Base-by-base conservation (phyloP, 2,113 vertebrate species). In the Alethe castanea region DNA sequence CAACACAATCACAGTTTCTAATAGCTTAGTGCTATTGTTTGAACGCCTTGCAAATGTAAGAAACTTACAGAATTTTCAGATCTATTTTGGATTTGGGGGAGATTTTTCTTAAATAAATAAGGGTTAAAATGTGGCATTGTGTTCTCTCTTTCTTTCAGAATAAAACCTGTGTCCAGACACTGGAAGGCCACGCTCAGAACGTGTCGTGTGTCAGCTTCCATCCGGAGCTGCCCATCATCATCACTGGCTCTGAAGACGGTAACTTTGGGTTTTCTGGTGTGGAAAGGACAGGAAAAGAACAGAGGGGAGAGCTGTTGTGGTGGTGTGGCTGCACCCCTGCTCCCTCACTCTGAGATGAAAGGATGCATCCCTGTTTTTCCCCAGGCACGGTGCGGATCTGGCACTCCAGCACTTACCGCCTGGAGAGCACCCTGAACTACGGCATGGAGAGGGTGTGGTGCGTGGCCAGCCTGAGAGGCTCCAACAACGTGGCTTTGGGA, bases 371-470 rank as follows among this genome's bases (percentile, higher is more conserved):
- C 24, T 36, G 8, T 2, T 36, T 57, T 26, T n/a, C 50, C 65
- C 70, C 54, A 99, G 99, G 99, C 70, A 99, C 99, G 0, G 99
- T 99, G 57, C 98, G 99, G 15, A 99, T 99, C 85, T 99, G 99
- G 99, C 99, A 99, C 94, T 99, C 99, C 0, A 99, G 99, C 94
- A 99, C 99, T 2, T 99, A 99, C 65, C 98, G 99, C 14, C 98
- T 99, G 86, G 99, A 99, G 90, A 99, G 99, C 92, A 99, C 99
- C 2, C 96, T 99, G 72, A 99, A 99, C 97, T 99, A 99, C 0
- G 99, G 99, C 76, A 99, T 99, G 99, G 99, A 99, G 97, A 97
- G 99, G 15, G 99, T 99, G 56, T 99, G 99, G 99, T 99, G 99
- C 81, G 99, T 99, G 90, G 99, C 98, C 24, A 99, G 99, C 84